Conservation (phyloP, 2,113 vertebrate species). For the Myocastor coypus region DNA sequence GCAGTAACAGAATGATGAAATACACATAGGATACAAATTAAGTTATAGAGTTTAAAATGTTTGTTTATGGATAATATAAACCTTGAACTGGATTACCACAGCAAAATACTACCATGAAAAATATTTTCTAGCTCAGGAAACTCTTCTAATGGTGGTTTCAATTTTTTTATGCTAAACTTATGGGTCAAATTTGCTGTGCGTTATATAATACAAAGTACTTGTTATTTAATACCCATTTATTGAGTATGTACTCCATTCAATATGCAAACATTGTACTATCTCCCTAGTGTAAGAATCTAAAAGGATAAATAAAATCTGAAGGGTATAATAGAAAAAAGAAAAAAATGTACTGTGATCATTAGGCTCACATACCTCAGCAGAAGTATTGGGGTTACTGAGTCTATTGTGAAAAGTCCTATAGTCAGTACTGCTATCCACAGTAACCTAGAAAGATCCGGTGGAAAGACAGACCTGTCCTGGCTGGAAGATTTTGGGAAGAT, state of each 20-base stretch:
- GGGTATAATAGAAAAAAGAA: too few species aligned
- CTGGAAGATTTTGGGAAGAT: neutral
- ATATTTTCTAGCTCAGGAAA: neutral
- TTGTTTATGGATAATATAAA: slow-evolving; percentile 16
- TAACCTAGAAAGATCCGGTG: neutral
- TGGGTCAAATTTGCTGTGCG: neutral
- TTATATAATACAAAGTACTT: neutral
- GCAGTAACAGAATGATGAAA: neutral
- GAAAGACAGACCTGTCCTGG: neutral
- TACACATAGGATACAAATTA: neutral
- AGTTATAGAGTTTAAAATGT: neutral
- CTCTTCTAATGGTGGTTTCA: neutral
- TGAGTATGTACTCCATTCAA: neutral
- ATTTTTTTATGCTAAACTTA: neutral
- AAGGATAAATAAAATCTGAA: too few species aligned
- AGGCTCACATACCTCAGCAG: neutral
- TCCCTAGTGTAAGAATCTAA: too few species aligned
- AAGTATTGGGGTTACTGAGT: slow-evolving; percentile 34
- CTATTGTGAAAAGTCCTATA: neutral
- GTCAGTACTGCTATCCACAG: slow-evolving; percentile 1
- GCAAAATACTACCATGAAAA: slow-evolving; percentile 2
- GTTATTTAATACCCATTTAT: neutral
- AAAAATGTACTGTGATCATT: neutral
- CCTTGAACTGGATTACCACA: neutral
- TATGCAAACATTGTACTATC: neutral